Evolutionary conservation across 2,888 invertebrate genomes (phyloP).

Genomic region (Drosophila leonis): DNA sequence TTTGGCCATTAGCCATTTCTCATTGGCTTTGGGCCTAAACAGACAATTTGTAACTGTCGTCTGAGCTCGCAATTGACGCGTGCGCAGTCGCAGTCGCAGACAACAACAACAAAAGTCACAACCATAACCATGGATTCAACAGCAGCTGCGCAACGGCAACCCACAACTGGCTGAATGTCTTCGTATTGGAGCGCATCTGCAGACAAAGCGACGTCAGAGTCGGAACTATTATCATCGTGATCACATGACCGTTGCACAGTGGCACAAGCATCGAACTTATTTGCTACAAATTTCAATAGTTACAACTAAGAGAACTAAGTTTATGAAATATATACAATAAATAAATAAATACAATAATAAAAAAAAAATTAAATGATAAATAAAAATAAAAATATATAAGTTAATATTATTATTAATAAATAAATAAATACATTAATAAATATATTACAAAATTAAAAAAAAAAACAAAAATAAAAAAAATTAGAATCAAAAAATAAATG

Average conservation of each 20-base stretch:
- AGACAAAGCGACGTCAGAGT: constrained; percentile 34
- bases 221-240: constrained; percentile 35
- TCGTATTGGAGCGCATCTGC: constrained; percentile 52
- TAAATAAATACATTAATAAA: background rate
- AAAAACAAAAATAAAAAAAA: background rate
- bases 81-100: constrained; percentile 62
- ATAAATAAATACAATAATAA: background rate
- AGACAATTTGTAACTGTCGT: constrained; percentile 74
- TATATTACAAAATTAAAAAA: background rate
- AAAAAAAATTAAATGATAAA: background rate
- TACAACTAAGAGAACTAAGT: background rate
- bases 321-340: background rate
- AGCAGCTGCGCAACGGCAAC: constrained; percentile 44
- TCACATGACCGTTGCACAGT: constrained; percentile 43
- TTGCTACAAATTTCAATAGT: background rate
- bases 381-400: background rate
- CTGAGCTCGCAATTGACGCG: constrained; percentile 62
- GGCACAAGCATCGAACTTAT: background rate
- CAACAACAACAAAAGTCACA: constrained; percentile 22
- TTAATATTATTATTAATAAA: background rate
- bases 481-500: too few species aligned
- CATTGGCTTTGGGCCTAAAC: constrained; percentile 49
- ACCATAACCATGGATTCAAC: constrained; percentile 17
- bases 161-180: constrained; percentile 37
- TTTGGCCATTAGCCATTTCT: constrained; percentile 56